Percentiles rank a stretch among this genome's conserved stretches.
These are phyloP conservation scores for Mesorhabditis sp. DNA, from an alignment of 2,888 invertebrate species.

Conservation along the genomic window DNA sequence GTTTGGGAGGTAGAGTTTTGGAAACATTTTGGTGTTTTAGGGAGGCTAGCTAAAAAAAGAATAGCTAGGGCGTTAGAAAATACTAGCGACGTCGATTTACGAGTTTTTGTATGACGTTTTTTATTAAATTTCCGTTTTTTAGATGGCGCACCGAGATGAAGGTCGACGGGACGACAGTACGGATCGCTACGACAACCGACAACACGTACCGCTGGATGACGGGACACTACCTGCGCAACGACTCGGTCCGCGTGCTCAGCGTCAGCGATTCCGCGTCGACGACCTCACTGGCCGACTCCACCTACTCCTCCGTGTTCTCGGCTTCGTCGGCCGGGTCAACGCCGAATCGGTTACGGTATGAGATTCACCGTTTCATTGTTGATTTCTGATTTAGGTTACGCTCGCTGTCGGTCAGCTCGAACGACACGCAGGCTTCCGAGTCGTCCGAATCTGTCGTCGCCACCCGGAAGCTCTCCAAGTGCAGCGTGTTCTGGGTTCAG, in stretches of 20 bases:
- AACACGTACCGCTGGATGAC: not conserved
- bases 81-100: not conserved
- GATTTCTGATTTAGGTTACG: not conserved
- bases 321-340: too few species aligned
- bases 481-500: too few species aligned
- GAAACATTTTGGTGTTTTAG: not conserved
- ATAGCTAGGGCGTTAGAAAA: not conserved
- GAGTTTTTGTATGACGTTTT: too few species aligned
- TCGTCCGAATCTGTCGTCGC: too few species aligned
- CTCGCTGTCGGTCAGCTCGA: not conserved
- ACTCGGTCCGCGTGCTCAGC: not conserved
- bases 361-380: too few species aligned
- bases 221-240: too few species aligned
- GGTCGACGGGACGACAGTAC: not conserved
- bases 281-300: not conserved
- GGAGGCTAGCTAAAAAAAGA: not conserved
- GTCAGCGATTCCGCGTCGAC: not conserved
- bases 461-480: too few species aligned
- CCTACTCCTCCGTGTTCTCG: too few species aligned
- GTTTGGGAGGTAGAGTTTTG: not conserved
- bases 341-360: too few species aligned
- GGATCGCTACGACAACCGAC: not conserved
- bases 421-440: not conserved
- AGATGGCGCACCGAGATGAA: conserved; percentile 1
- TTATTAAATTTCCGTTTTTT: too few species aligned